These are phyloP conservation scores for Crioceris asparagi DNA, from an alignment of 2,888 invertebrate genomes.

Conservation along the genomic window DNA sequence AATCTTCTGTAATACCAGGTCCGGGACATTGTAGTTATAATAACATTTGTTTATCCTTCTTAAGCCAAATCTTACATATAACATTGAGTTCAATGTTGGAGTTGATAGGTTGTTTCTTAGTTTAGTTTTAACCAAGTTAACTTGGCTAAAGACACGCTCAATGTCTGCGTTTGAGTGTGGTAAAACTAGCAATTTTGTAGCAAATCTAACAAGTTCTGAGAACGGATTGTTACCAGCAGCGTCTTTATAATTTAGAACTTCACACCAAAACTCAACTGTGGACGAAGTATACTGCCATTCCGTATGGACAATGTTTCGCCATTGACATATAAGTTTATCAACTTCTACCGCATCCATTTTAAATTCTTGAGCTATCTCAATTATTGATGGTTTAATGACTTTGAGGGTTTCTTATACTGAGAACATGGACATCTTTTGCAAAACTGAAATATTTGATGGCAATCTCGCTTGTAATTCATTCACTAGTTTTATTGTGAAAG, in stretches of 20 bases:
- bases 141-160: slow-evolving; percentile 2
- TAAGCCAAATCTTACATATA: no score
- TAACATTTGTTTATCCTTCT: no score
- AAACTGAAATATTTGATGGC: background rate
- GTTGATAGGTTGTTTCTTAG: background rate
- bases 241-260: background rate
- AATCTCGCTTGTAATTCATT: background rate
- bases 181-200: no score
- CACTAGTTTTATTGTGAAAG: background rate
- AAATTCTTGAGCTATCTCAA: background rate
- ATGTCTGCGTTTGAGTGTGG: slow-evolving; percentile 2
- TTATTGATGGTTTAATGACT: background rate
- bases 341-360: background rate
- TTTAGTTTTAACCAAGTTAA: slow-evolving; percentile 2
- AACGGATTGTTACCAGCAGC: background rate
- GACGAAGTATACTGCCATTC: background rate
- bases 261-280: background rate
- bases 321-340: background rate
- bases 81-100: background rate
- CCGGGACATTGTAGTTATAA: no score
- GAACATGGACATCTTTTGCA: background rate
- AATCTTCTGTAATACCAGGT: no score
- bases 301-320: background rate
- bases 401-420: background rate
- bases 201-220: background rate